Percentiles rank a stretch among this genome's conserved stretches.
Conservation (phyloP, 2,888 invertebrate species). For the Himalopsyche kuldschensis region DNA sequence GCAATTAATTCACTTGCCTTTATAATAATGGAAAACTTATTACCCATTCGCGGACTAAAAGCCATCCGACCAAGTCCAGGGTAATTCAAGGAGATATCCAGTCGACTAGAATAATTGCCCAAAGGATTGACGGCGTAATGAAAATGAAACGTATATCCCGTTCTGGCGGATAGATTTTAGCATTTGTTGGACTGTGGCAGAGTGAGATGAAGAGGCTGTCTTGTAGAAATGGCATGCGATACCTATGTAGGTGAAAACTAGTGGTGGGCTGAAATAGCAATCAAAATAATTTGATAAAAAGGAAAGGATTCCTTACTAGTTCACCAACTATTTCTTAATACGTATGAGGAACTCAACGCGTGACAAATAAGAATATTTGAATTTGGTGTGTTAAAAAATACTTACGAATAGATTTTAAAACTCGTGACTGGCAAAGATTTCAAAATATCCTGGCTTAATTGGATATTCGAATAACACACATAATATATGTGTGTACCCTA, state of each 20-base stretch:
- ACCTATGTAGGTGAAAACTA: not conserved
- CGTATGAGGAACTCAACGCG: too few species aligned
- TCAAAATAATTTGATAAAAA: too few species aligned
- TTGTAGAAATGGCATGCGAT: not conserved
- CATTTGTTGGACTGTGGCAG: not conserved
- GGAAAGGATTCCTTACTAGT: too few species aligned
- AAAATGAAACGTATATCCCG: not conserved
- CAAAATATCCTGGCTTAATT: too few species aligned
- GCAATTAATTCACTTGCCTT: conserved; percentile 38
- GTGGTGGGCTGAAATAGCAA: not conserved
- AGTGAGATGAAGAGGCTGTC: not conserved
- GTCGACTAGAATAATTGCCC: conserved; percentile 35
- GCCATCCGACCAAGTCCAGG: conserved; percentile 35
- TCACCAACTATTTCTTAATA: too few species aligned
- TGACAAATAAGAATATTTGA: too few species aligned
- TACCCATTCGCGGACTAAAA: conserved; percentile 34
- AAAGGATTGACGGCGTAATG: not conserved
- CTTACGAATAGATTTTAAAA: too few species aligned
- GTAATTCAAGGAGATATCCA: conserved; percentile 38
- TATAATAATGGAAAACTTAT: conserved; percentile 38
- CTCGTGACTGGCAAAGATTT: too few species aligned
- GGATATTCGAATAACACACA: too few species aligned
- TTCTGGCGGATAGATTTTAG: not conserved
- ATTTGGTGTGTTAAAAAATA: too few species aligned
- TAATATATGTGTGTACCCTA: too few species aligned